phyloP scores from a whole-genome alignment of 2,797 vertebrate species.

The Pangasius macronema region DNA sequence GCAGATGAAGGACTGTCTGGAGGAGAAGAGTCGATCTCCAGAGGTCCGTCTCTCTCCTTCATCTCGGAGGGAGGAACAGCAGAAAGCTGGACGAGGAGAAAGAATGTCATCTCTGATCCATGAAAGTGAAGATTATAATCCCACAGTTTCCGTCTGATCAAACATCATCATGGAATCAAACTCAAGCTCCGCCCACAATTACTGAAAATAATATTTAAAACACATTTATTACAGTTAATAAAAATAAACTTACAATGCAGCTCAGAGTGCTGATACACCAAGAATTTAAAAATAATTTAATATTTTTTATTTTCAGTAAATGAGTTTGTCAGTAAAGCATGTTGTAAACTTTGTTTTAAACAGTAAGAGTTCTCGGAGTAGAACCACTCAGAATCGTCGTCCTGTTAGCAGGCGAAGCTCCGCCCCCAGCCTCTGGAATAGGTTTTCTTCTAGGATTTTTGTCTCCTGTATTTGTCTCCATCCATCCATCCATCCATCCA shows the following conservation, averaged over 20 bases:
- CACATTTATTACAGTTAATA: neutral
- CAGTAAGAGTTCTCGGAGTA: neutral
- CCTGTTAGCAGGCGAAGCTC: neutral
- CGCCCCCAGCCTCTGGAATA: neutral
- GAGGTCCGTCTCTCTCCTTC: conserved; percentile 88
- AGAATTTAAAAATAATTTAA: no score
- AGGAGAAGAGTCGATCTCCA: conserved; percentile 90
- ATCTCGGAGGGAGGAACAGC: conserved; percentile 80
- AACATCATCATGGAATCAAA: neutral
- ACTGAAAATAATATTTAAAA: neutral
- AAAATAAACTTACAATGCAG: no score
- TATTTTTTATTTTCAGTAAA: no score
- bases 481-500: neutral
- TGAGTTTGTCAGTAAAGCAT: no score
- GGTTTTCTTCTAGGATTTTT: neutral
- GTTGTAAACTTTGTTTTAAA: no score
- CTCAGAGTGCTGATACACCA: no score
- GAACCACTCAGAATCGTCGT: neutral
- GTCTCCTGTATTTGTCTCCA: neutral
- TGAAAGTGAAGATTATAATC: neutral
- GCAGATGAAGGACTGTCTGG: conserved; percentile 84
- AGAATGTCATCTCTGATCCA: conserved; percentile 17
- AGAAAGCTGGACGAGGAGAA: conserved; percentile 42
- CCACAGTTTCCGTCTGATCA: neutral
- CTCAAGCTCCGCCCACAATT: neutral